These are phyloP conservation scores for Fringilla coelebs DNA, from an alignment of 2,797 vertebrate species.

Conservation along the genomic window DNA sequence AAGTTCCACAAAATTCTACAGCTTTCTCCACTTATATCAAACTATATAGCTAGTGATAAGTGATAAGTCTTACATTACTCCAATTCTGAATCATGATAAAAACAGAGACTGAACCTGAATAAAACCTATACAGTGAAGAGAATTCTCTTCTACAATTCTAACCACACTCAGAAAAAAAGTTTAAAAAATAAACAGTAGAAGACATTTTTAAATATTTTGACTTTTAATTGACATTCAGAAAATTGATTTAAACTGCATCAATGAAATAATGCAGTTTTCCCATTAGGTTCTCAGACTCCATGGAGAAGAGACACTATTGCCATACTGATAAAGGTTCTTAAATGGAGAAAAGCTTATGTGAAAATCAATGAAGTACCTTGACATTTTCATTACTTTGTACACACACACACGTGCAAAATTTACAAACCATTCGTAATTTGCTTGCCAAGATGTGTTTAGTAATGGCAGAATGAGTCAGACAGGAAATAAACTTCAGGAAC, in stretches of 20 bases:
- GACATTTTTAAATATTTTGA: not conserved
- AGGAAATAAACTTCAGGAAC: not conserved
- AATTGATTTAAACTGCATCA: not conserved
- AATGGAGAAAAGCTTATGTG: not conserved
- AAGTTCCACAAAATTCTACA: not conserved
- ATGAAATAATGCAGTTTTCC: not conserved
- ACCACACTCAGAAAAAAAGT: not conserved
- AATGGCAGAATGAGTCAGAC: not conserved
- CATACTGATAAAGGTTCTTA: not conserved
- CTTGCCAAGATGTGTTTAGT: not conserved
- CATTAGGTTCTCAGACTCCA: not conserved
- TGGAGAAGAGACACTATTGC: rapidly evolving
- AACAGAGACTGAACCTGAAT: not conserved
- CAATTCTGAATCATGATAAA: not conserved
- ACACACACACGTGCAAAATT: not conserved
- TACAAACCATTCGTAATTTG: not conserved
- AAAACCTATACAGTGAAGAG: not conserved
- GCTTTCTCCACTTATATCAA: not conserved
- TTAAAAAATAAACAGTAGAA: not conserved
- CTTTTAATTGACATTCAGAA: not conserved
- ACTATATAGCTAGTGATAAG: not conserved
- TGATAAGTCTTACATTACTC: not conserved
- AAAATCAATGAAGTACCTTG: not conserved
- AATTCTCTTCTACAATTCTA: not conserved
- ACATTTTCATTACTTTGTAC: not conserved